phyloP scores from a whole-genome alignment of 1,140 invertebrate genomes.

The Ylistrum balloti region DNA sequence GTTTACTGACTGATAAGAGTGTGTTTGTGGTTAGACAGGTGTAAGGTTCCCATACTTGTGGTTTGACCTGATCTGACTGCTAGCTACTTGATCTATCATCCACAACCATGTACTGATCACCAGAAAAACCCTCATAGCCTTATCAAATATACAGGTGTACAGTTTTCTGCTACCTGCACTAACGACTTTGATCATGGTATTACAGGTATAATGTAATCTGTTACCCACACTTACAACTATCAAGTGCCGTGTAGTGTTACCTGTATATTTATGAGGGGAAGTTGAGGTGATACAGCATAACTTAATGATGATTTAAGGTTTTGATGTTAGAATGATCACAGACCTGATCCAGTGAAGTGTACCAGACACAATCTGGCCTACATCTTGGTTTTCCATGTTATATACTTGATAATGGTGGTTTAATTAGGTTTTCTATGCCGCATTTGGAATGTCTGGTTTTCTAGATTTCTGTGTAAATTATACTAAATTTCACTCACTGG shows the following conservation, averaged over 20 bases:
- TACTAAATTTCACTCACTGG: no score
- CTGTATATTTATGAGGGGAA: no score
- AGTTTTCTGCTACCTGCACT: background rate
- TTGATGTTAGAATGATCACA: conserved; percentile 12
- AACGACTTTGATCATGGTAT: background rate
- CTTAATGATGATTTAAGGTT: background rate
- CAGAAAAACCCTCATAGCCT: background rate
- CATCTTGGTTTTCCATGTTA: background rate
- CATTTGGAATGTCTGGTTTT: no score
- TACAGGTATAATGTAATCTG: background rate
- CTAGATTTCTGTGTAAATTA: no score
- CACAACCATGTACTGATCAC: conserved; percentile 1
- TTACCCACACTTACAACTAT: background rate
- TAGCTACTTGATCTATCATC: conserved; percentile 39
- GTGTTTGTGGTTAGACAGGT: conserved; percentile 43
- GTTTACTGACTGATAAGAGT: background rate
- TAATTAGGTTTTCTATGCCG: no score
- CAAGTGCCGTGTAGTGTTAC: background rate
- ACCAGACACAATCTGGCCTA: background rate
- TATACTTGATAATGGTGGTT: no score
- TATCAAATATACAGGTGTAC: conserved; percentile 1
- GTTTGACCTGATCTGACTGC: conserved; percentile 50
- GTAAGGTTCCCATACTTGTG: conserved; percentile 53
- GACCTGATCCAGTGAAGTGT: background rate
- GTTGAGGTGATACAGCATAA: background rate